Base-by-base conservation (phyloP, 2,888 invertebrate genomes). In the Hirudinaria manillensis region DNA sequence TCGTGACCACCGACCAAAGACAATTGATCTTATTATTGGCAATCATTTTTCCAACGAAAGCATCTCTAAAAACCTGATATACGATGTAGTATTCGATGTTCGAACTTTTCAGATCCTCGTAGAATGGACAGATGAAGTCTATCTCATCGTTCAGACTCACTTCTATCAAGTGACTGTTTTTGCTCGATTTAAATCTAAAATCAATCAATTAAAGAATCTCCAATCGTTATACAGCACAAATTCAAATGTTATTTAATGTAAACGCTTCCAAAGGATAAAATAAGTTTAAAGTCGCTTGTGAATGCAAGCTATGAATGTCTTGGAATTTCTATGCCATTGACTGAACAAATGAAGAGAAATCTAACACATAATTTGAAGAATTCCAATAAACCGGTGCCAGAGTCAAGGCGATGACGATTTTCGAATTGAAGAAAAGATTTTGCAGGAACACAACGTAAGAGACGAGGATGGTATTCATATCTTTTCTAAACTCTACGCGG, bases 161-260 rank as follows among this genome's bases (percentile, higher is more conserved):
- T 45, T 81, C 78, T n/a, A 81, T 78, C 53, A 80, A 76, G 74
- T 81, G 80, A 72, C 79, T 79, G 70, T 79, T 79, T 71, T 79
- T 80, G 72, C 78, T 80, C 27, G 77, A 77, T 32, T 77, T 77
- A 72, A 81, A 81, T 79, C 81, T 36, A 93, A 45, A 45, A 45
- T 45, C 16, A 45, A 45, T 45, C 45, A 45, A 16, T 45, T 16
- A 45, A 10, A 10, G 45, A 45, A 45, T 16, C 45, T 45, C 16
- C 16, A 16, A 45, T 45, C 1, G 10, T 45, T 16, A 45, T 6
- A 4, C 1, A 10, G 45, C 16, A n/a, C n/a, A n/a, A n/a, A n/a
- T 45, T 45, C 4, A 45, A 45, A 45, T 45, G 10, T 45, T 16
- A 45, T 45, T 45, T 45, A 45, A 45, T 45, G 10, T 45, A 10